Percentiles rank a stretch among this genome's conserved stretches.
These are phyloP conservation scores for Melipona quadrifasciata DNA, from an alignment of 1,140 invertebrate genomes.

Conservation along the genomic window DNA sequence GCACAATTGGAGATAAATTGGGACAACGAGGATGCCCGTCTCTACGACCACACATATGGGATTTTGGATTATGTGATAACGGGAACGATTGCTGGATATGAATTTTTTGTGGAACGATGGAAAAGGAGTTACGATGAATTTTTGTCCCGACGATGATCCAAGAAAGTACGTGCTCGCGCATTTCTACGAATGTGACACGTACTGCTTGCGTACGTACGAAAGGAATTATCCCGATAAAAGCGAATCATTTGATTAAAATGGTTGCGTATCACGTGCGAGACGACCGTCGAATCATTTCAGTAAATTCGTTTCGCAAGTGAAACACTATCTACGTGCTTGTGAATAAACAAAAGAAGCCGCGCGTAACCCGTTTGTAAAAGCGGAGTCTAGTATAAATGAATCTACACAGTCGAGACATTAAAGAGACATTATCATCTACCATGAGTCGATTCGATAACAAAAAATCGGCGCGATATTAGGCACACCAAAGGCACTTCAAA, in stretches of 20 bases:
- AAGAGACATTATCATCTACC: neutral
- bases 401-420: neutral
- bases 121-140: neutral
- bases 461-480: slow-evolving; percentile 22
- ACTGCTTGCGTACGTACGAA: neutral
- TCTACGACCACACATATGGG: no score
- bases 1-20: slow-evolving; percentile 47
- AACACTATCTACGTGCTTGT: slow-evolving; percentile 18
- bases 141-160: neutral
- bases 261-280: neutral
- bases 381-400: slow-evolving; percentile 7
- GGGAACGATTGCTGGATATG: neutral
- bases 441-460: neutral
- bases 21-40: slow-evolving; percentile 7
- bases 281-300: neutral
- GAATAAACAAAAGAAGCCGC: slow-evolving; percentile 3
- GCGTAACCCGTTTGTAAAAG: slow-evolving; percentile 11
- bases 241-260: neutral
- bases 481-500: slow-evolving; percentile 49
- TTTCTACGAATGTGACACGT: neutral
- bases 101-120: neutral
- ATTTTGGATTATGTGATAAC: slow-evolving; percentile 7
- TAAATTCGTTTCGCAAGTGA: slow-evolving; percentile 1
- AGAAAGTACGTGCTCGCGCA: neutral
- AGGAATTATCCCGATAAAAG: neutral